phyloP scores from a whole-genome alignment of 2,113 vertebrate genomes.

The Reinhardtius hippoglossoides region DNA sequence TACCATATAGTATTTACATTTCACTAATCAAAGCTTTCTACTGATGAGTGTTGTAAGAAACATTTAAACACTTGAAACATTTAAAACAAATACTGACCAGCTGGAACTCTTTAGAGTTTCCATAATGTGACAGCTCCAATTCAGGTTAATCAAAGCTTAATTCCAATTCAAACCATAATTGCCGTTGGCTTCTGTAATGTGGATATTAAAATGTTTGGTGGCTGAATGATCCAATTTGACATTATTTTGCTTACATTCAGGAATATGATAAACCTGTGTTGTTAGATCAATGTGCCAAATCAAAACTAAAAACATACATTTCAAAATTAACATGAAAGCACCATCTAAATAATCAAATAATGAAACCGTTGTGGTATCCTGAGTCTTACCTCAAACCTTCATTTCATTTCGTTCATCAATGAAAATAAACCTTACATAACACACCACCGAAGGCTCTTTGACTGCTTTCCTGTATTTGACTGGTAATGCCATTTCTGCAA shows the following conservation, averaged over 20 bases:
- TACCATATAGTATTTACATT: neutral
- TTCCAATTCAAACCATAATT: neutral
- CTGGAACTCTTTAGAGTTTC: neutral
- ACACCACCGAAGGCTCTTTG: neutral
- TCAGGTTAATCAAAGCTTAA: neutral
- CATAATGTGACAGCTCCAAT: neutral
- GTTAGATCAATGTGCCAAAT: neutral
- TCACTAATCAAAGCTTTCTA: neutral
- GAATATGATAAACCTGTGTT: neutral
- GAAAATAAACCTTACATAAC: neutral
- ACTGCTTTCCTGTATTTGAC: neutral
- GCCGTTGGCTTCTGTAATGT: neutral
- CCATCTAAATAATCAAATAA: neutral
- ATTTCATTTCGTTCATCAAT: neutral
- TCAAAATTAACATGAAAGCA: neutral
- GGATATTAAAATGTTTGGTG: neutral
- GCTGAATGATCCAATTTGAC: neutral
- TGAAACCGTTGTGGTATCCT: neutral
- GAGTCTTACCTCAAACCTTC: neutral
- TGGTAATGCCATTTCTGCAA: neutral
- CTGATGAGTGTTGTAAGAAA: neutral
- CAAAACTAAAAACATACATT: neutral
- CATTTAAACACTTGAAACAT: neutral
- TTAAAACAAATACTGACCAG: neutral
- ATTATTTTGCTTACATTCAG: neutral